phyloP scores from a whole-genome alignment of 2,113 vertebrate genomes.

The Saimiri boliviensis region DNA sequence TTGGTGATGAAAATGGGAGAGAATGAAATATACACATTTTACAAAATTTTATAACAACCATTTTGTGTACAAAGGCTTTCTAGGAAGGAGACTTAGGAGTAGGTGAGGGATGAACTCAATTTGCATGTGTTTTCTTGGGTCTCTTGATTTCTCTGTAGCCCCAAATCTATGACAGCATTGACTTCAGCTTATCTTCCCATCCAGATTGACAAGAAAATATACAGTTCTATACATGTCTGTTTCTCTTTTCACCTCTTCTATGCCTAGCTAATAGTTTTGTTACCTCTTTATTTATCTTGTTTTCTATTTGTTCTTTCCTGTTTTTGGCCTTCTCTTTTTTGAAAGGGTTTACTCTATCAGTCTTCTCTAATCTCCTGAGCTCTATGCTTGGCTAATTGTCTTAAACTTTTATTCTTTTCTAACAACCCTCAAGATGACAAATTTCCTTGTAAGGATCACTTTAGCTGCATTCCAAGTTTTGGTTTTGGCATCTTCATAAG shows the following conservation, averaged over 20 bases:
- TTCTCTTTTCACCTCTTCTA: background rate
- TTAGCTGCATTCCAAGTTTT: background rate
- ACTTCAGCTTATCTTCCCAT: background rate
- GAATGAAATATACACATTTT: background rate
- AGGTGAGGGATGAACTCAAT: background rate
- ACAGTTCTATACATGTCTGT: background rate
- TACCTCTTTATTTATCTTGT: background rate
- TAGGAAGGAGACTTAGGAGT: background rate
- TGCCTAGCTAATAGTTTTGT: background rate
- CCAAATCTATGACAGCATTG: background rate
- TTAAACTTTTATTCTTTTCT: constrained; percentile 14
- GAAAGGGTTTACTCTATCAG: background rate
- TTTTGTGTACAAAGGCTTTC: background rate
- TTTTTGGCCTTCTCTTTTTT: background rate
- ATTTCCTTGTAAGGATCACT: background rate
- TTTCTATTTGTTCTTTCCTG: background rate
- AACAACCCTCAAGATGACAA: background rate
- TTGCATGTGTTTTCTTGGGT: background rate
- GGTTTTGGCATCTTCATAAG: background rate
- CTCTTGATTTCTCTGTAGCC: background rate
- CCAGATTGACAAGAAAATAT: background rate
- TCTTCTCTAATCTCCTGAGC: background rate
- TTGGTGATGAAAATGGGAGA: background rate
- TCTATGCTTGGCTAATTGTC: background rate
- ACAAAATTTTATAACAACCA: background rate